Conservation (phyloP, 2,888 invertebrate genomes). For the Zygaena filipendulae region DNA sequence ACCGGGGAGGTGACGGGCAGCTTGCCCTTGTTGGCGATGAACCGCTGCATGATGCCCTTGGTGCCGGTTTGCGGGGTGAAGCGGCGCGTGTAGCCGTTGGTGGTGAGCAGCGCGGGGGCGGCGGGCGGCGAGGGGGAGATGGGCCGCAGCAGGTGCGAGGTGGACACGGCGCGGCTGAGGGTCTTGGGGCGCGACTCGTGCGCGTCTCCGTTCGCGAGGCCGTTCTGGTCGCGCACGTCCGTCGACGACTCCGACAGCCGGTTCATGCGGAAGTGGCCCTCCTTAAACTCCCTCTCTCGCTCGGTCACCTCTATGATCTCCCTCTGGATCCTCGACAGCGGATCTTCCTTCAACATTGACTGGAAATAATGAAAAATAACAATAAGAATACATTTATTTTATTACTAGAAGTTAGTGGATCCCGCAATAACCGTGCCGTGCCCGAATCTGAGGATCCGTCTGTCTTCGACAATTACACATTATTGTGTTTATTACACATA, state of each 20-base stretch:
- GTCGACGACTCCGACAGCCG: slow-evolving; percentile 58
- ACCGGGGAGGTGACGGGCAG: slow-evolving; percentile 43
- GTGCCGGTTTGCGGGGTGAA: slow-evolving; percentile 74
- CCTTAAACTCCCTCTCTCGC: slow-evolving; percentile 83
- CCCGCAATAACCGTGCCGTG: no score
- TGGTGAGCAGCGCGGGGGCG: slow-evolving; percentile 40
- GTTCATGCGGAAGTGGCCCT: slow-evolving; percentile 62
- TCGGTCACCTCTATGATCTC: slow-evolving; percentile 90
- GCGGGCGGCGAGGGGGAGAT: slow-evolving; percentile 41
- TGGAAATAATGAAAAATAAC: slow-evolving; percentile 40
- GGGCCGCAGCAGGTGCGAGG: slow-evolving; percentile 52
- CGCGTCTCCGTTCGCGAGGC: slow-evolving; percentile 44
- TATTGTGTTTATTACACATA: no score
- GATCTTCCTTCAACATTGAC: slow-evolving; percentile 73
- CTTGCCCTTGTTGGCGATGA: slow-evolving; percentile 83
- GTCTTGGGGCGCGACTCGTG: slow-evolving; percentile 32
- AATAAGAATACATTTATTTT: slow-evolving; percentile 9
- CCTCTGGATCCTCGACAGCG: slow-evolving; percentile 84
- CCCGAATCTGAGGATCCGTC: no score
- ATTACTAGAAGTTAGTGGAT: no score
- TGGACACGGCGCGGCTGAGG: slow-evolving; percentile 53
- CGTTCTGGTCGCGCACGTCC: slow-evolving; percentile 57
- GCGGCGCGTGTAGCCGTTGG: slow-evolving; percentile 66
- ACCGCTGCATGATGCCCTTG: slow-evolving; percentile 87
- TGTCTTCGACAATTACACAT: no score